Conservation (phyloP, 2,113 vertebrate genomes). For the Mastomys natalensis region DNA sequence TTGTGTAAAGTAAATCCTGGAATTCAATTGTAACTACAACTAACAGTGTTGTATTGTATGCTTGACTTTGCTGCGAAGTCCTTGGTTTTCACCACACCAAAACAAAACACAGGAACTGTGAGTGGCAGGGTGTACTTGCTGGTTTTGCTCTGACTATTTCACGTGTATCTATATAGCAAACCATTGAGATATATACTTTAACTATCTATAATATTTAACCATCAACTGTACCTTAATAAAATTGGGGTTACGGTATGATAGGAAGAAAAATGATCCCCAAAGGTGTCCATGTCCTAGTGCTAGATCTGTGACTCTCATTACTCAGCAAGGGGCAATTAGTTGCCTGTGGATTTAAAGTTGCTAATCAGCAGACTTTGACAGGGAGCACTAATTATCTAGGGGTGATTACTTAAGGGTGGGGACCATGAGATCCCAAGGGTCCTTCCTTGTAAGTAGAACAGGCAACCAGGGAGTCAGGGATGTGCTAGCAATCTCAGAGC, state of each 20-base stretch:
- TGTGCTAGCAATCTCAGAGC: not conserved
- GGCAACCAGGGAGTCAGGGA: not conserved
- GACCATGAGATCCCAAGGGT: not conserved
- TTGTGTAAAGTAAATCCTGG: not conserved
- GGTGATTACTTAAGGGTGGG: not conserved
- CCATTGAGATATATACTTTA: not conserved
- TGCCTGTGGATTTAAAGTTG: not conserved
- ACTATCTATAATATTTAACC: not conserved
- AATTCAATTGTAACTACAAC: not conserved
- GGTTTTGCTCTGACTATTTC: not conserved
- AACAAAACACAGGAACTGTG: not conserved
- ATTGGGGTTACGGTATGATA: not conserved
- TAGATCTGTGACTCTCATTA: not conserved
- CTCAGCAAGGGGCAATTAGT: not conserved
- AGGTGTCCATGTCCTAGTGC: not conserved
- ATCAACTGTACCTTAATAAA: not conserved
- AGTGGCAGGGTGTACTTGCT: too few relatives aligned
- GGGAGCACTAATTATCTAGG: not conserved
- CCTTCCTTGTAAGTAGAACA: not conserved
- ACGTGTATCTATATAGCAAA: not conserved
- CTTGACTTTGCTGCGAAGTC: not conserved
- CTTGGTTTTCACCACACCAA: not conserved
- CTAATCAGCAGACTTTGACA: not conserved
- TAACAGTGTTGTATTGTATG: too few relatives aligned
- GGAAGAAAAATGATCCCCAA: not conserved